Conservation (phyloP, 2,888 invertebrate species). For the Rhorus exstirpatorius region DNA sequence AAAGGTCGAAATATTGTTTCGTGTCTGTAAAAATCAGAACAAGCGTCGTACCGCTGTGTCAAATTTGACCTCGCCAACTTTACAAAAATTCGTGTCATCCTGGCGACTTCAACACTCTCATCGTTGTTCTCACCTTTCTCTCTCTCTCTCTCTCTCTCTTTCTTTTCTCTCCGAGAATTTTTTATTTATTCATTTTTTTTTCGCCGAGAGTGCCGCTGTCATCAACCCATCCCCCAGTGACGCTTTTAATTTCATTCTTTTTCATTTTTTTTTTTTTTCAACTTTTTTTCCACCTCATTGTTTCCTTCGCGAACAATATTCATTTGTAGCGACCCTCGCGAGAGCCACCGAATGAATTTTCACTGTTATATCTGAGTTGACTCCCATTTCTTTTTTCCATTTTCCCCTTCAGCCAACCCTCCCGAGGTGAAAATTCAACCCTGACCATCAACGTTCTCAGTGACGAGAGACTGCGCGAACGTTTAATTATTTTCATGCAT, state of each 20-base stretch:
- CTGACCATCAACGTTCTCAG: background rate
- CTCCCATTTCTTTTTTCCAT: background rate
- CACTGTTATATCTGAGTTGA: background rate
- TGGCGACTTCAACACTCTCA: too few species aligned
- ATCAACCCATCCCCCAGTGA: background rate
- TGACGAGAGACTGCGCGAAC: background rate
- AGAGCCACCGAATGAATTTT: constrained; percentile 22
- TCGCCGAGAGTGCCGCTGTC: background rate
- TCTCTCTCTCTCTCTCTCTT: too few species aligned
- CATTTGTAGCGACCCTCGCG: constrained; percentile 19
- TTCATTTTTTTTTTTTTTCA: background rate
- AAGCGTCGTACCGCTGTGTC: too few species aligned
- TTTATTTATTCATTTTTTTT: too few species aligned
- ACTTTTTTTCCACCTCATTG: constrained; percentile 26
- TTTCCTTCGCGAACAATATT: constrained; percentile 27
- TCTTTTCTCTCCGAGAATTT: background rate
- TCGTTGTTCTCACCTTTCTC: too few species aligned
- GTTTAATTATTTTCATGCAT: constrained; percentile 24
- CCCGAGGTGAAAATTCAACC: background rate
- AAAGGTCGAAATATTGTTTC: too few species aligned
- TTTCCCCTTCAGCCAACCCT: background rate
- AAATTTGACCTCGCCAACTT: too few species aligned
- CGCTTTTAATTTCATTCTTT: constrained; percentile 20
- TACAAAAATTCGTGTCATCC: too few species aligned
- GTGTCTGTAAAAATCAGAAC: too few species aligned